phyloP scores from a whole-genome alignment of 2,797 vertebrate genomes.

The Furcifer pardalis region DNA sequence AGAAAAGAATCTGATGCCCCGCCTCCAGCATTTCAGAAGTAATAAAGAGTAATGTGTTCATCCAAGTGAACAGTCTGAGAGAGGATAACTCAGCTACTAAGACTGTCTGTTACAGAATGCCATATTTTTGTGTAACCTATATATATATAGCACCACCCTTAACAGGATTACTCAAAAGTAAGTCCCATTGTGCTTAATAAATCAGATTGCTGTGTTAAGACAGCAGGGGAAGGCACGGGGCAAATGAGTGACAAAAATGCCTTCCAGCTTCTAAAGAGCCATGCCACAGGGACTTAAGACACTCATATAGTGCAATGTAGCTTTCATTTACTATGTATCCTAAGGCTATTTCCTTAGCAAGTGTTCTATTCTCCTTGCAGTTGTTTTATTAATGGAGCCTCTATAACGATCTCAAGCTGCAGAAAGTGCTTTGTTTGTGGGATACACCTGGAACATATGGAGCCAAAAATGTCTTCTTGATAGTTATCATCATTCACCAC shows the following conservation, averaged over 20 bases:
- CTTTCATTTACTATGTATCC: slow-evolving; percentile 15
- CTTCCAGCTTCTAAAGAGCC: not conserved
- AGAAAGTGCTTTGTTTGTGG: not conserved
- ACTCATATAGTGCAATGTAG: not conserved
- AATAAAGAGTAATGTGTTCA: not conserved
- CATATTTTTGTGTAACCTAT: not conserved
- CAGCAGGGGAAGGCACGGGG: not conserved
- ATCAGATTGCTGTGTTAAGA: not conserved
- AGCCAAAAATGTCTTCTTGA: not conserved
- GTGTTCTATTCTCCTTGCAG: not conserved
- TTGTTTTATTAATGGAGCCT: slow-evolving; percentile 6
- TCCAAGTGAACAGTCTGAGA: not conserved
- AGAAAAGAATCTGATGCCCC: no score
- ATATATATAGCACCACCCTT: not conserved
- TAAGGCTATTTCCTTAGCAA: not conserved
- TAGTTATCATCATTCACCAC: not conserved
- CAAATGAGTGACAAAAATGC: slow-evolving; percentile 11
- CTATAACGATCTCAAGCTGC: not conserved
- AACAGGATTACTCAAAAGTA: not conserved
- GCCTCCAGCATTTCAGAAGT: not conserved
- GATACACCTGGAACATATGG: not conserved
- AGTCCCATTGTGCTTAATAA: not conserved
- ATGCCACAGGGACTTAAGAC: not conserved
- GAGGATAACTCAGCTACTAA: not conserved
- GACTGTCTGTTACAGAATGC: no score